Evolutionary conservation across 2,888 invertebrate genomes (phyloP), one percentile per base, ranked within the genome.

Genomic region (Empis livida): DNA sequence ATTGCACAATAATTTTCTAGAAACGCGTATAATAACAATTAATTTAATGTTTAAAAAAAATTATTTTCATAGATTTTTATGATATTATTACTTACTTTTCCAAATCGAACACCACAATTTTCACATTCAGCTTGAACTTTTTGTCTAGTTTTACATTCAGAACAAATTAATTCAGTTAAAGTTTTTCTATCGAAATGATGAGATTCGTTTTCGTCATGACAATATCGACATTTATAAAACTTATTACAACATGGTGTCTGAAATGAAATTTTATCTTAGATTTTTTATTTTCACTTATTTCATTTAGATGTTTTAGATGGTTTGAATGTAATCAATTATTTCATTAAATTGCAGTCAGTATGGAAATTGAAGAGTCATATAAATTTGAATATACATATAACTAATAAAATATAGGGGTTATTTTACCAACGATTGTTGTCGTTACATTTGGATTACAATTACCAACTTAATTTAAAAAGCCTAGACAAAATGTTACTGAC

Each of bases 161-260:
- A 80, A 65, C 92, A 92, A 55, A 88, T 83, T 48, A 93, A 73
- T 69, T 89, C 84, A 0, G 82, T 82, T 5, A 92, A 84, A 43
- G 83, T 80, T 63, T 87, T 86, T 48, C 92, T 75, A 67, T 90
- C 85, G 55, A 92, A 80, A 53, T 82, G 80, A 64, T 92, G 92
- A 51, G 80, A 76, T 62, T 91, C 91, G 35, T 73, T 82, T 60
- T 91, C 90, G 67, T 93, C 90, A 57, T 93, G 92, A 60, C 92
- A 92, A 64, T 91, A 87, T 30, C 92, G 79, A 63, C 92, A 92
- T 51, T 84, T 82, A 67, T 91, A 92, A 10, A 87, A 79, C 68
- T 89, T 89, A 60, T 83, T 82, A 70, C 92, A 92, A 64, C 91
- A 91, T 45, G 90, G 90, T 16, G 90, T 85, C 91, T 92, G 71